These are phyloP conservation scores for Ligdia adustata DNA, from an alignment of 2,888 invertebrate species.

Conservation along the genomic window DNA sequence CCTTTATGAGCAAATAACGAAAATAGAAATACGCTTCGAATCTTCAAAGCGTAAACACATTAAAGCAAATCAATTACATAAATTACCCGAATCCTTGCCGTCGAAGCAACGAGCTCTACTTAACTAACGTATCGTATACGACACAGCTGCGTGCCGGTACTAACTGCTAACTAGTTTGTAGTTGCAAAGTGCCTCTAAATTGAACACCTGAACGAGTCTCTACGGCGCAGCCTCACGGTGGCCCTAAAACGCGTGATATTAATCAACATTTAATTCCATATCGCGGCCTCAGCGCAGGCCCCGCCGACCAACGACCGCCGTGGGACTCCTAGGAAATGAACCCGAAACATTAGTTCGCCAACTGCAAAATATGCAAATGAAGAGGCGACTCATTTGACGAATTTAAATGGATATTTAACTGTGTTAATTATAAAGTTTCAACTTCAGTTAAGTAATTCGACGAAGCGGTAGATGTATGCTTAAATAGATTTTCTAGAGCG, in stretches of 20 bases:
- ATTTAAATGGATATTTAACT: slow-evolving; percentile 79
- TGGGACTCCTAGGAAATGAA: slow-evolving; percentile 74
- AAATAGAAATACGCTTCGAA: slow-evolving; percentile 10
- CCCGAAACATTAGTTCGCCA: slow-evolving; percentile 58
- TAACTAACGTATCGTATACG: slow-evolving; percentile 46
- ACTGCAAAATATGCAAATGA: slow-evolving; percentile 78
- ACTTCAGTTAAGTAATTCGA: slow-evolving; percentile 58
- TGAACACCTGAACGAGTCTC: slow-evolving; percentile 66
- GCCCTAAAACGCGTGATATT: slow-evolving; percentile 68
- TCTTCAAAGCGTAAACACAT: slow-evolving; percentile 14
- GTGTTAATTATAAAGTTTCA: slow-evolving; percentile 74
- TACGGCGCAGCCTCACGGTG: slow-evolving; percentile 44
- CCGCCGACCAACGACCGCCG: slow-evolving; percentile 59
- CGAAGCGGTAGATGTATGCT: slow-evolving; percentile 50
- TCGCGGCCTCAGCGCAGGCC: slow-evolving; percentile 54
- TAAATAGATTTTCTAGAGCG: slow-evolving; percentile 49
- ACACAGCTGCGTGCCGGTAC: slow-evolving; percentile 53
- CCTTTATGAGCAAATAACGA: slow-evolving; percentile 11
- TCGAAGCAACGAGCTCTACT: slow-evolving; percentile 47
- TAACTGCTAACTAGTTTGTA: slow-evolving; percentile 71
- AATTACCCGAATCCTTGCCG: slow-evolving; percentile 44
- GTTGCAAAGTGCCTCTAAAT: slow-evolving; percentile 69
- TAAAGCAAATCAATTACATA: slow-evolving; percentile 41
- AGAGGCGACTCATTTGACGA: slow-evolving; percentile 75
- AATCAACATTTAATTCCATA: slow-evolving; percentile 81